Conservation (phyloP, 2,888 invertebrate genomes). For the Polydesmus complanatus region DNA sequence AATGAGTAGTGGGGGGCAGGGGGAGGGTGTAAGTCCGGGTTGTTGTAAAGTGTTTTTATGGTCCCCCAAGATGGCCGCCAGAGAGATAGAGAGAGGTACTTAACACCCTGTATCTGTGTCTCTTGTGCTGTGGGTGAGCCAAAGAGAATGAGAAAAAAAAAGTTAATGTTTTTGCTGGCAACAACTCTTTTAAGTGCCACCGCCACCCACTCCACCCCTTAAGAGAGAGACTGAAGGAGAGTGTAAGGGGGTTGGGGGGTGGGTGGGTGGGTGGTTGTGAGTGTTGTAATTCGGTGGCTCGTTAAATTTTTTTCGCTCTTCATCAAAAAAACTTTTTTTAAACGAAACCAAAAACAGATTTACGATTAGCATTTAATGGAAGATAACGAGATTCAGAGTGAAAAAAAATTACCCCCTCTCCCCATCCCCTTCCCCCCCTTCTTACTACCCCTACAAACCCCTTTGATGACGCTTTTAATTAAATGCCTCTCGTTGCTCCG, state of each 20-base stretch:
- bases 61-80: background rate
- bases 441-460: background rate
- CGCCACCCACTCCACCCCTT: too few relatives aligned
- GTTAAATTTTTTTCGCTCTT: background rate
- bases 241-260: too few relatives aligned
- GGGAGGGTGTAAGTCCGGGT: background rate
- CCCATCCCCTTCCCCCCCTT: background rate
- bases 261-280: too few relatives aligned
- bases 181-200: too few relatives aligned
- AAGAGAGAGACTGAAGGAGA: too few relatives aligned
- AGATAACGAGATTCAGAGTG: background rate
- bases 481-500: too few relatives aligned
- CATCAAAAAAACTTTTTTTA: background rate
- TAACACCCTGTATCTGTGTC: background rate
- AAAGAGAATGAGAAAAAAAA: background rate
- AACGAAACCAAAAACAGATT: background rate
- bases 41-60: background rate
- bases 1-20: background rate
- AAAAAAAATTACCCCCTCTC: background rate
- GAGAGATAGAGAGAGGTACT: background rate
- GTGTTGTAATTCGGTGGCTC: background rate
- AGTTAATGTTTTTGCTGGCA: background rate
- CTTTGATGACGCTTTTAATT: background rate
- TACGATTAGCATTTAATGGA: slow-evolving; percentile 4
- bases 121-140: background rate